Evolutionary conservation across 2,113 vertebrate species (phyloP).

Genomic region (Asarcornis scutulata): DNA sequence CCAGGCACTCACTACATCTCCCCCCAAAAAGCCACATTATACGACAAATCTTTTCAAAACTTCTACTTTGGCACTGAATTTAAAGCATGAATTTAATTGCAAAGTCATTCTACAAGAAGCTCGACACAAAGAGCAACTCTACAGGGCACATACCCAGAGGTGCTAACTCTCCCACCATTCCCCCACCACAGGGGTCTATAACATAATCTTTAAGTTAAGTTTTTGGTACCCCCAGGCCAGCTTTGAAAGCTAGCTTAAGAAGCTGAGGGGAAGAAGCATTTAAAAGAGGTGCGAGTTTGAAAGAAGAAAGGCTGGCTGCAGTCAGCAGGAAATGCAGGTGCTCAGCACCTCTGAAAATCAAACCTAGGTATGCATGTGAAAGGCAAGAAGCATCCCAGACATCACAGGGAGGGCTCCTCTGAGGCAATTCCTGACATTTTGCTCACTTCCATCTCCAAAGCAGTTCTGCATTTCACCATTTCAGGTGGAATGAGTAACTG

Average conservation of each 20-base stretch:
- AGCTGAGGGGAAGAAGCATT: slow-evolving; percentile 6
- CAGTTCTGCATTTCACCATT: not conserved
- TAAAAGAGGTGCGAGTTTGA: slow-evolving; percentile 14
- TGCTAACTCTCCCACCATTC: slow-evolving; percentile 65
- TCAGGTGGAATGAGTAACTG: not conserved
- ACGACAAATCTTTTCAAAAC: not conserved
- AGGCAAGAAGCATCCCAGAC: slow-evolving; percentile 9
- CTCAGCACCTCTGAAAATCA: slow-evolving; percentile 44
- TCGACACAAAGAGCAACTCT: slow-evolving; percentile 12
- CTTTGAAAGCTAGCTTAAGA: slow-evolving; percentile 33
- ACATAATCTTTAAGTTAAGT: slow-evolving; percentile 35
- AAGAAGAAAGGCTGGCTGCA: slow-evolving; percentile 43
- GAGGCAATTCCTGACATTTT: not conserved
- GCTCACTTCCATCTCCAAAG: not conserved
- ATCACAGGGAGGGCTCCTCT: not conserved
- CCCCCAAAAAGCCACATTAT: not conserved
- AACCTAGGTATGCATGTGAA: slow-evolving; percentile 60
- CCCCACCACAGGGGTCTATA: slow-evolving; percentile 62
- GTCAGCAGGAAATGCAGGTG: slow-evolving; percentile 56
- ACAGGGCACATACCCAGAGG: slow-evolving; percentile 15
- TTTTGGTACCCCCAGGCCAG: slow-evolving; percentile 46
- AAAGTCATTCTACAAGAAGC: slow-evolving; percentile 3
- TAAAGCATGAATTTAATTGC: not conserved
- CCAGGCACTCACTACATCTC: not conserved
- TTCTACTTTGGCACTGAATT: not conserved